phyloP scores from a whole-genome alignment of 2,797 vertebrate species.

The Limnodromus scolopaceus region DNA sequence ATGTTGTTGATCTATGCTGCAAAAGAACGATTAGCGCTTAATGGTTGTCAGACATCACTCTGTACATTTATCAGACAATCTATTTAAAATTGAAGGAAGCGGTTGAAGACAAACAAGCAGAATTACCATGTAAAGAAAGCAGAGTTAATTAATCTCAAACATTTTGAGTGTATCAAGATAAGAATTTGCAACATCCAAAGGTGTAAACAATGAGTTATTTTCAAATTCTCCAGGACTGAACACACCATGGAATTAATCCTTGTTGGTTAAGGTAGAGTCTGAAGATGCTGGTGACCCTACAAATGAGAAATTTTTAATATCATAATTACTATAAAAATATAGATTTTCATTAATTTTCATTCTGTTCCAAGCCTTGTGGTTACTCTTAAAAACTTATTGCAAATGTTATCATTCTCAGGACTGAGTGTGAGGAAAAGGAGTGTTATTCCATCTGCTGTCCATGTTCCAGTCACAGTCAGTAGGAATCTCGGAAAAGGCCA shows the following conservation, averaged over 20 bases:
- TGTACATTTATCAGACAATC: slow-evolving; percentile 29
- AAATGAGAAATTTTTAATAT: not conserved
- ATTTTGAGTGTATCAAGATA: not conserved
- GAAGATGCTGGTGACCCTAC: not conserved
- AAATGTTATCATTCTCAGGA: not conserved
- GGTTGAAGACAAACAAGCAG: not conserved
- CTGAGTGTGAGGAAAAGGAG: not conserved
- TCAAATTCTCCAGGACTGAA: not conserved
- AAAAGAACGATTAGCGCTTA: slow-evolving; percentile 27
- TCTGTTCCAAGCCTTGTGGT: not conserved
- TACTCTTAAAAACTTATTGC: not conserved
- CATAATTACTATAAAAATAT: not conserved
- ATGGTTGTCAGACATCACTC: slow-evolving; percentile 27
- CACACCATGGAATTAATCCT: not conserved
- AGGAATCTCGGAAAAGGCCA: not conserved
- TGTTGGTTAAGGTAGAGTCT: not conserved
- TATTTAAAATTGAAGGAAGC: slow-evolving; percentile 17
- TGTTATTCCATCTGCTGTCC: not conserved
- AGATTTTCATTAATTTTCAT: not conserved
- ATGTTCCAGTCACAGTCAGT: not conserved
- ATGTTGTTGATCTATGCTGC: slow-evolving; percentile 13
- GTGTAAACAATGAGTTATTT: not conserved
- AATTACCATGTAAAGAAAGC: not conserved
- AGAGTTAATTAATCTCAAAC: slow-evolving; percentile 29
- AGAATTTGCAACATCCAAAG: not conserved